These are phyloP conservation scores for Eolophus roseicapilla DNA, from an alignment of 2,113 vertebrate genomes.

Conservation along the genomic window DNA sequence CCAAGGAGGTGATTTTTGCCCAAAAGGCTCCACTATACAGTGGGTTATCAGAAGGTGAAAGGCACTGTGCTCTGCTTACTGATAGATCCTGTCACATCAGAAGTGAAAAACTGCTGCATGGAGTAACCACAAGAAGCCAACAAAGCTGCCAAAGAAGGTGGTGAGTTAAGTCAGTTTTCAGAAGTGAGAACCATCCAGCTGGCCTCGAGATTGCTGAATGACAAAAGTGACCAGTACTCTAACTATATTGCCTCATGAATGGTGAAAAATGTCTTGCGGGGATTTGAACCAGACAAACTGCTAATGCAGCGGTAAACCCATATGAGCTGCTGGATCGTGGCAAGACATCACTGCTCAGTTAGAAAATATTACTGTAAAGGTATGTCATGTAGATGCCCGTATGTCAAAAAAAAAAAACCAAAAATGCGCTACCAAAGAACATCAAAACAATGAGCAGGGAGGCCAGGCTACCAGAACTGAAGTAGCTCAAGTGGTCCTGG, in stretches of 20 bases:
- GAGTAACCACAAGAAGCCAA: background rate
- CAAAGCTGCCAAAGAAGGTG: background rate
- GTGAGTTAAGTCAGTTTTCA: background rate
- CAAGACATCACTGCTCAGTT: background rate
- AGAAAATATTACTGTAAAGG: background rate
- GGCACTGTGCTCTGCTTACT: background rate
- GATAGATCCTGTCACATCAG: accelerated
- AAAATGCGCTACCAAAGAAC: background rate
- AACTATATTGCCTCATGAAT: background rate
- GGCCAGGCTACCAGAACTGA: background rate
- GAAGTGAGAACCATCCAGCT: background rate
- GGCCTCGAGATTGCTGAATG: background rate
- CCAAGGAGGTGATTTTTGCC: background rate
- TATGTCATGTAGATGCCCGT: background rate
- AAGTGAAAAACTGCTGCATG: background rate
- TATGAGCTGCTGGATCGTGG: background rate
- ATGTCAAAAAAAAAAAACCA: background rate
- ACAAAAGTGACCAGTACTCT: background rate
- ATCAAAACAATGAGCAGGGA: background rate
- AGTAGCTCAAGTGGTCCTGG: background rate
- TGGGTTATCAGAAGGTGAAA: background rate
- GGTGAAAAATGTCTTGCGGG: background rate
- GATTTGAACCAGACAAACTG: background rate
- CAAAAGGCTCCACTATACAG: background rate
- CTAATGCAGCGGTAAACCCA: background rate